A percentile compares a stretch with the other conserved stretches of the same genome.
phyloP scores from a whole-genome alignment of 1,140 invertebrate species.

The Meteorus sp. region DNA sequence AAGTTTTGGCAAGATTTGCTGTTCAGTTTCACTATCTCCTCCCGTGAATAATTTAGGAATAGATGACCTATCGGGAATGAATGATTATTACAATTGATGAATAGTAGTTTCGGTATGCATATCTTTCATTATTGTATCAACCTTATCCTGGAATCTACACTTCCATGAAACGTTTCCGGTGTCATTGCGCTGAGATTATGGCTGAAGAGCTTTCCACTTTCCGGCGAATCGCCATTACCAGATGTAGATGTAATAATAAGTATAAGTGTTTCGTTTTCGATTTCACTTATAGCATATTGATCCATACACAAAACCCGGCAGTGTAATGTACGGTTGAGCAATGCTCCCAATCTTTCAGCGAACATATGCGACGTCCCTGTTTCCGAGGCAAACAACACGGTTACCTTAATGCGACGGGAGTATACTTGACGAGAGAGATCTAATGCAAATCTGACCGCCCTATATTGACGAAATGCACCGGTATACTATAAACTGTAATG shows the following conservation, averaged over 20 bases:
- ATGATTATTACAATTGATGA: conserved; percentile 4
- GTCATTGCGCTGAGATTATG: conserved; percentile 78
- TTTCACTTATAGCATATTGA: conserved; percentile 89
- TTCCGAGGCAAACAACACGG: conserved; percentile 92
- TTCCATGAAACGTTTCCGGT: conserved; percentile 67
- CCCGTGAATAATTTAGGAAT: conserved; percentile 89
- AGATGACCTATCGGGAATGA: conserved; percentile 61
- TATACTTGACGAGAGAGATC: conserved; percentile 93
- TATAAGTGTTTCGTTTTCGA: conserved; percentile 90
- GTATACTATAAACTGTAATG: no score
- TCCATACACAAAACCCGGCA: conserved; percentile 89
- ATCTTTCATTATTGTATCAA: conserved; percentile 57
- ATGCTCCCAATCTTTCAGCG: conserved; percentile 85
- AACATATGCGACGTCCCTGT: conserved; percentile 94
- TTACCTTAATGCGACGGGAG: conserved; percentile 90
- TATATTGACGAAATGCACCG: no score
- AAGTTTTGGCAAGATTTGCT: conserved; percentile 64
- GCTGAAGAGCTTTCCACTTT: conserved; percentile 89
- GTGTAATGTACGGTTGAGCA: conserved; percentile 93
- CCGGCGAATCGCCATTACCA: conserved; percentile 95
- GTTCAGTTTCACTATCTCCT: conserved; percentile 83
- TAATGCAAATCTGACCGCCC: conserved; percentile 95
- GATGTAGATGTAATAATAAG: conserved; percentile 93
- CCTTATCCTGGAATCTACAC: conserved; percentile 63
- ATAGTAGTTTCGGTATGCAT: neutral